Conservation (phyloP, 2,113 vertebrate genomes). For the Lanius ludovicianus region DNA sequence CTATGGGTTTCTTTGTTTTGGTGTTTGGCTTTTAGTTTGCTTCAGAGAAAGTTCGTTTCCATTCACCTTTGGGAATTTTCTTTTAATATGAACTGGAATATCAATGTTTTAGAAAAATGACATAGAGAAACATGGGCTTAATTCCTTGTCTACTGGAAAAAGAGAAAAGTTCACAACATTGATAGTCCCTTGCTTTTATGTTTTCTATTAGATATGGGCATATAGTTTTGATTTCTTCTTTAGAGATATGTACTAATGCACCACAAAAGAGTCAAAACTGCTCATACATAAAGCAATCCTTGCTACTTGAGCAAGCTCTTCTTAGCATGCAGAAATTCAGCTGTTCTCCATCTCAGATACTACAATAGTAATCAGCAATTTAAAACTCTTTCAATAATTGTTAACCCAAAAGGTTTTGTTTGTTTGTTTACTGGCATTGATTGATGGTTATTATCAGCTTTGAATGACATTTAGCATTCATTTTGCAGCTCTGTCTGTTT, state of each 20-base stretch:
- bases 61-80: background rate
- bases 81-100: background rate
- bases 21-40: background rate
- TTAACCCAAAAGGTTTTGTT: conserved; percentile 60
- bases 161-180: background rate
- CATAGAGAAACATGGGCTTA: background rate
- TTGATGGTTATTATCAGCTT: conserved; percentile 54
- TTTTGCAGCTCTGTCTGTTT: conserved; percentile 39
- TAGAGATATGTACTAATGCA: background rate
- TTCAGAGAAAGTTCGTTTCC: background rate
- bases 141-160: background rate
- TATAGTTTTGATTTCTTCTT: background rate
- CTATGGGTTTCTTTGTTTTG: background rate
- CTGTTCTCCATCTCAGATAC: conserved; percentile 59
- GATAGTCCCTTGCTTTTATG: background rate
- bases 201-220: background rate
- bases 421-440: conserved; percentile 53
- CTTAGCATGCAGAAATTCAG: conserved; percentile 46
- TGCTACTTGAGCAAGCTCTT: background rate
- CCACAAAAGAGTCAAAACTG: background rate
- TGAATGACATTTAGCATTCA: conserved; percentile 54
- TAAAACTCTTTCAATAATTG: conserved; percentile 45
- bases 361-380: conserved; percentile 51
- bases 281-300: background rate
- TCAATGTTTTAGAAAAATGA: background rate